phyloP scores from a whole-genome alignment of 2,888 invertebrate genomes.

The Caenorhabditis zanzibari region DNA sequence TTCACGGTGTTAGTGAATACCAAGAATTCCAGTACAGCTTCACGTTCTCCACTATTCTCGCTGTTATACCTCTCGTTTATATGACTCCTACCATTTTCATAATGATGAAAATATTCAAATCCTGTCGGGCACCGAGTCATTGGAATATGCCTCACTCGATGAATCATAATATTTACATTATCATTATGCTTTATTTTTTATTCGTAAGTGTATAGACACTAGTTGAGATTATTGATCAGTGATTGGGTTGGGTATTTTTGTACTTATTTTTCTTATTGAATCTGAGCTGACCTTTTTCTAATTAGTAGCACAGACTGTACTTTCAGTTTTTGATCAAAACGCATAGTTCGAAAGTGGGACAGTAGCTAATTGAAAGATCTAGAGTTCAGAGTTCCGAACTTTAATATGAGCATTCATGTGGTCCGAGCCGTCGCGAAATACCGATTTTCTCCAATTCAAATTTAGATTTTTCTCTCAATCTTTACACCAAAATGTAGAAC shows the following conservation, averaged over 20 bases:
- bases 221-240: no score
- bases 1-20: slow-evolving; percentile 32
- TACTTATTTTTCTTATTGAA: background rate
- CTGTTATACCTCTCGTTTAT: slow-evolving; percentile 34
- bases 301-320: no score
- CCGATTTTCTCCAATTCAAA: no score
- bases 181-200: slow-evolving; percentile 41
- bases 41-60: slow-evolving; percentile 22
- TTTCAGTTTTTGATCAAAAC: no score
- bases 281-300: background rate
- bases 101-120: slow-evolving; percentile 34
- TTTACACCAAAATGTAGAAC: no score
- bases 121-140: slow-evolving; percentile 16
- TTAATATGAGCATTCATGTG: no score
- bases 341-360: no score
- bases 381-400: background rate
- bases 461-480: no score
- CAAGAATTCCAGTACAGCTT: slow-evolving; percentile 17
- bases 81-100: slow-evolving; percentile 38
- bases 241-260: background rate
- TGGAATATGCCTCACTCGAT: slow-evolving; percentile 31
- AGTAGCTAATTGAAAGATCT: no score
- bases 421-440: no score
- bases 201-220: slow-evolving; percentile 48
- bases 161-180: slow-evolving; percentile 47